Evolutionary conservation across 2,797 vertebrate species (phyloP).

Genomic region (Chlorospingus flavigularis): DNA sequence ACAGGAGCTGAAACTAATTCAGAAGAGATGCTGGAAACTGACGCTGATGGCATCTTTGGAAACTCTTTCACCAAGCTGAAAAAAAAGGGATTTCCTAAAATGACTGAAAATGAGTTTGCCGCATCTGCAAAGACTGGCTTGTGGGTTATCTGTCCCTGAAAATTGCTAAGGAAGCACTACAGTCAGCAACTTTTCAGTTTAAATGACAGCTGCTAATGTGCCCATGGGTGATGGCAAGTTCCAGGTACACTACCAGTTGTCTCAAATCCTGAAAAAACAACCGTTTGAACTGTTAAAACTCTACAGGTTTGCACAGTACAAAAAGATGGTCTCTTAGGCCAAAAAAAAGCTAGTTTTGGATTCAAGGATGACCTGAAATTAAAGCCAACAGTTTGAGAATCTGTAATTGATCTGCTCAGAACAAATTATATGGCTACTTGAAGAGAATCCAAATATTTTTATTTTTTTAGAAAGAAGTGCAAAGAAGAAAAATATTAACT

Average conservation of each 20-base stretch:
- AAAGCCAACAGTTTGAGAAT: background rate
- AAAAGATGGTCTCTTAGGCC: background rate
- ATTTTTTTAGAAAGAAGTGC: background rate
- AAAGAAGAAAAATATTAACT: background rate
- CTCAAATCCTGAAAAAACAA: constrained; percentile 15
- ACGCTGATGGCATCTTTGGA: background rate
- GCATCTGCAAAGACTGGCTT: background rate
- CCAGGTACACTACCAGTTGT: background rate
- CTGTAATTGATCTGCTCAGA: constrained; percentile 30
- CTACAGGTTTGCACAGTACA: background rate
- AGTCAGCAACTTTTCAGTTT: background rate
- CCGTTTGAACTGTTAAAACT: background rate
- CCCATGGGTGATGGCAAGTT: background rate
- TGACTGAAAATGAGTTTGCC: constrained; percentile 8
- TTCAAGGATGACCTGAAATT: background rate
- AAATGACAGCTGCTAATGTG: background rate
- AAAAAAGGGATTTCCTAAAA: constrained; percentile 27
- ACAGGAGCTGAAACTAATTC: background rate
- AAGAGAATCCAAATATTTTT: background rate
- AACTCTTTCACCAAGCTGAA: background rate
- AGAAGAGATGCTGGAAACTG: constrained; percentile 11
- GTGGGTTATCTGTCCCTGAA: background rate
- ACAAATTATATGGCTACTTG: constrained; percentile 64
- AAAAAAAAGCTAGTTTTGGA: constrained; percentile 9
- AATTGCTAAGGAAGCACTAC: background rate